These are phyloP conservation scores for Brachionus koreanus DNA, from an alignment of 1,140 invertebrate genomes.

Conservation along the genomic window DNA sequence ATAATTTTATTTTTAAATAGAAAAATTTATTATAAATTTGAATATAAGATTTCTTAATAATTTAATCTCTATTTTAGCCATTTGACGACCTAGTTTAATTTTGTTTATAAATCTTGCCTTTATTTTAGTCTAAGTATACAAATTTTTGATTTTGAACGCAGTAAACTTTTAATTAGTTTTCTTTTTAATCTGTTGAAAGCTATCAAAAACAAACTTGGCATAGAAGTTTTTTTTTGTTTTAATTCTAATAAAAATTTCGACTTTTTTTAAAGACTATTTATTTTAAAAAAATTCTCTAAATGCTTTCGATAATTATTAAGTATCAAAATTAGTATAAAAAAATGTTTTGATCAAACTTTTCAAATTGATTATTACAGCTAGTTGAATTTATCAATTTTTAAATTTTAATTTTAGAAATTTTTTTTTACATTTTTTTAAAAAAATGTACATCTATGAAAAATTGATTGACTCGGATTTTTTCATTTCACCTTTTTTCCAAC, in stretches of 20 bases:
- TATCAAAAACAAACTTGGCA: background rate
- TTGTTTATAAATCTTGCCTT: constrained; percentile 9
- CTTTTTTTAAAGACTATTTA: background rate
- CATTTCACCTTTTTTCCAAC: background rate
- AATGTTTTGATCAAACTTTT: background rate
- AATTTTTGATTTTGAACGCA: background rate
- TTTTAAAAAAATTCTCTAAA: background rate
- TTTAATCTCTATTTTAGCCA: background rate
- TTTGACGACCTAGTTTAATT: background rate
- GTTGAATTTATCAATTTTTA: background rate
- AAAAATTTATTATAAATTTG: background rate
- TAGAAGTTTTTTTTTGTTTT: background rate
- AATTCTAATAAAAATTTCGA: background rate
- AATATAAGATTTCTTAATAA: background rate
- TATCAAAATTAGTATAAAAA: background rate
- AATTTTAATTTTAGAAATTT: background rate
- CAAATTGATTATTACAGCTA: background rate
- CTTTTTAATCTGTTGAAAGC: background rate
- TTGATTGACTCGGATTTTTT: constrained; percentile 11
- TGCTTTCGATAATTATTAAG: background rate
- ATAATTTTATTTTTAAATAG: no score
- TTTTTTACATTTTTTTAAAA: background rate
- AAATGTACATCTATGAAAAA: background rate
- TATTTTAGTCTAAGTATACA: constrained; percentile 4
- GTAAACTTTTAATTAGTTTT: background rate